A percentile compares a stretch with the other conserved stretches of the same genome.
phyloP scores from a whole-genome alignment of 2,888 invertebrate species.

The Physocephala rufipes region DNA sequence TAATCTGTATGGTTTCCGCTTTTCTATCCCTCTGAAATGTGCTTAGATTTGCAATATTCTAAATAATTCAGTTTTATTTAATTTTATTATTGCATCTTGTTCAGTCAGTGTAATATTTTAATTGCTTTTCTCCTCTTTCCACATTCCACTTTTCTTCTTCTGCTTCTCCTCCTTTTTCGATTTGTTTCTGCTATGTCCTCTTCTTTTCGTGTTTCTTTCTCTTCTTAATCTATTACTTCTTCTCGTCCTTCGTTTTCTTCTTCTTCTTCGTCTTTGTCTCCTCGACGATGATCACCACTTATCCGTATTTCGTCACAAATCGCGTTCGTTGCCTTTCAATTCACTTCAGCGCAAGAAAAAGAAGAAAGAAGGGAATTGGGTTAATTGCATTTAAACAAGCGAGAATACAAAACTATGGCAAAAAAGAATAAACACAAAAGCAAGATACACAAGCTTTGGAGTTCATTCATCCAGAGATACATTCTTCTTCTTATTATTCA shows the following conservation, averaged over 20 bases:
- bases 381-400: slow-evolving; percentile 26
- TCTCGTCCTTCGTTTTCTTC: background rate
- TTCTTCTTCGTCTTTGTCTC: background rate
- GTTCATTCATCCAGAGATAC: slow-evolving; percentile 7
- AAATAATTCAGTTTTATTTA: background rate
- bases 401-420: too few relatives aligned
- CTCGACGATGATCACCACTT: slow-evolving; percentile 21
- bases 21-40: slow-evolving; percentile 4
- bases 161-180: too few relatives aligned
- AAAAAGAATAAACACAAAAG: too few relatives aligned
- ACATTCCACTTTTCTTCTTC: too few relatives aligned
- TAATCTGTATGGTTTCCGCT: slow-evolving; percentile 8
- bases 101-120: background rate
- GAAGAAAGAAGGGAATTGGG: slow-evolving; percentile 21
- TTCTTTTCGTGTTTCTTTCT: background rate
- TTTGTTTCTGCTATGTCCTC: too few relatives aligned
- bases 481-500: background rate
- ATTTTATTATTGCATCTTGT: background rate
- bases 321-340: slow-evolving; percentile 5
- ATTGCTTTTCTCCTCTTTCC: too few relatives aligned
- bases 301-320: slow-evolving; percentile 1
- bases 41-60: slow-evolving; percentile 4
- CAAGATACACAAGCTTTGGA: slow-evolving; percentile 3
- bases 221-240: background rate
- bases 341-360: too few relatives aligned